Base-by-base conservation (phyloP, 2,113 vertebrate genomes). In the Melanerpes formicivorus region DNA sequence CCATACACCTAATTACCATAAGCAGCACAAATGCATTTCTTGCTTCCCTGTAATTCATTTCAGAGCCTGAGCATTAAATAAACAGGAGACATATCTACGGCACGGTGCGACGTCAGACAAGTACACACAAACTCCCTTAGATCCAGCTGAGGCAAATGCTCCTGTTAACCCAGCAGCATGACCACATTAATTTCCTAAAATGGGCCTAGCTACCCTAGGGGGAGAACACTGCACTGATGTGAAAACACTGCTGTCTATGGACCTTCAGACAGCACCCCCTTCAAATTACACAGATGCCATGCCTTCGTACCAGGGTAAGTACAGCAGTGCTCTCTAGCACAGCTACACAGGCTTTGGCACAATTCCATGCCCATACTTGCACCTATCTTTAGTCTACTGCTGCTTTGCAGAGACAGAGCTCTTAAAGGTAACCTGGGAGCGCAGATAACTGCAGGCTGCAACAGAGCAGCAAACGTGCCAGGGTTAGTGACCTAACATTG, bases 391-490 rank as follows among this genome's bases (percentile, higher is more conserved):
- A 77, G 65, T 27, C 75, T 10, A 50, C 18, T 78, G 25, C 46
- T 89, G 80, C 60, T 84, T 14, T 83, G 26, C 85, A 95, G 88
- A 91, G 75, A 87, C 13, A 90, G 17, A 92, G 25, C 40, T 84
- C 32, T 5, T n/a, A 66, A 77, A 83, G 14, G 52, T 60, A 77
- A 92, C 48, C 32, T 73, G 48, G 62, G 52, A 76, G 59, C 40
- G 70, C 83, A 74, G 48, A 66, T 15, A 90, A 81, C 18, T 52
- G 34, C 37, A 92, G 62, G 58, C 27, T 85, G 32, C 29, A 81
- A 66, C 64, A 48, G 21, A 76, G 37, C 69, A 77, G 52, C 40
- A 79, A 93, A 69, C 32, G 86, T 14, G 32, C 32, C 65, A 54
- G 30, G 10, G 10, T 42, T 23, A 46, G 7, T 6, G 54, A 88